These are phyloP conservation scores for Bedellia somnulentella DNA, from an alignment of 2,888 invertebrate species.

Conservation along the genomic window DNA sequence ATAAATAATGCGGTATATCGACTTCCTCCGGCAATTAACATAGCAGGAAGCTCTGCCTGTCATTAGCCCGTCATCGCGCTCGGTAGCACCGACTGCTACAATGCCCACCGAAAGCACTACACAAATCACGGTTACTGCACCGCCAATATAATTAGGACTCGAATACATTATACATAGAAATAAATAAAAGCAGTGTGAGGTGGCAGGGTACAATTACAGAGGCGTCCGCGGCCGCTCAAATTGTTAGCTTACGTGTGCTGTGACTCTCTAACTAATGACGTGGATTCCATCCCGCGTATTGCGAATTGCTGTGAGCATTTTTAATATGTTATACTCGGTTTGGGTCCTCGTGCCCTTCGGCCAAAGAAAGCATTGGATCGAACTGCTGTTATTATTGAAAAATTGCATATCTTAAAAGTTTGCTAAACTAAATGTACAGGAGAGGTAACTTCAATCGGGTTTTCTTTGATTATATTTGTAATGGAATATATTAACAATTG, in stretches of 20 bases:
- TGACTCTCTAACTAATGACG: conserved; percentile 53
- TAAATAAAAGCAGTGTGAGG: conserved; percentile 50
- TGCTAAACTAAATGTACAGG: too few species aligned
- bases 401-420: too few species aligned
- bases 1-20: conserved; percentile 50
- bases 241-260: conserved; percentile 35
- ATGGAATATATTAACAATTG: too few species aligned
- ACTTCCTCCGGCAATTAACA: conserved; percentile 53
- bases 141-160: conserved; percentile 44
- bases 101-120: conserved; percentile 24
- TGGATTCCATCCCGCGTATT: conserved; percentile 29
- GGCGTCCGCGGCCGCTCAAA: conserved; percentile 34
- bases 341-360: too few species aligned
- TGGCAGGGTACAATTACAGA: conserved; percentile 51
- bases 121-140: conserved; percentile 37
- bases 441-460: too few species aligned
- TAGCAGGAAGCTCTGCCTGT: conserved; percentile 52
- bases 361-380: too few species aligned
- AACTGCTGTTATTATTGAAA: too few species aligned
- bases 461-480: too few species aligned
- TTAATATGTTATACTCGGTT: too few species aligned
- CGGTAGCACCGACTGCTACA: conserved; percentile 41
- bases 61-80: conserved; percentile 46
- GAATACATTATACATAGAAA: conserved; percentile 53
- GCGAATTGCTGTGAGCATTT: conserved; percentile 33